Evolutionary conservation across 2,113 vertebrate species (phyloP).

Genomic region (Vulpes vulpes): DNA sequence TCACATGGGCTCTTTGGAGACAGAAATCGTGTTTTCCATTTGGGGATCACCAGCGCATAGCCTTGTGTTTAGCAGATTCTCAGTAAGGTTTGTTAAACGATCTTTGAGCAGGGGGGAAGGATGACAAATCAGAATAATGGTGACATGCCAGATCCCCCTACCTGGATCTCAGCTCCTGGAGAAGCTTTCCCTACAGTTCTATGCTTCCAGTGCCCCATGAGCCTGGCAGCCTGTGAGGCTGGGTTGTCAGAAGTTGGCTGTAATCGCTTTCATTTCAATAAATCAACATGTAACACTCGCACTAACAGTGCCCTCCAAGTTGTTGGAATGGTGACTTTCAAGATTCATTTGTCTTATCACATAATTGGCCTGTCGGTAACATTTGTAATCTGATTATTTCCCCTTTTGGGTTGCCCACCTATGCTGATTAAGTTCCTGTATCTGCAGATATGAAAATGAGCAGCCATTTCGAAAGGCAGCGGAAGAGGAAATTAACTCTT

Average conservation of each 20-base stretch:
- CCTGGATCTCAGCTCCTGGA: neutral
- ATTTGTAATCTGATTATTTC: constrained; percentile 26
- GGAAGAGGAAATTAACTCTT: constrained; percentile 95
- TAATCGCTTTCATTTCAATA: neutral
- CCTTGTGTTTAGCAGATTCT: neutral
- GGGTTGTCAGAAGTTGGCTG: neutral
- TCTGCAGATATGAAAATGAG: constrained; percentile 94
- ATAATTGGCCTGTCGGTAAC: constrained; percentile 47
- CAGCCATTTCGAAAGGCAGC: constrained; percentile 94
- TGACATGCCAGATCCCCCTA: neutral
- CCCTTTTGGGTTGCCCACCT: constrained; percentile 16
- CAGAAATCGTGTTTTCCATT: neutral
- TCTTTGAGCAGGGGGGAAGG: neutral
- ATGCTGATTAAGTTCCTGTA: constrained; percentile 41
- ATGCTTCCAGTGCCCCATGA: neutral
- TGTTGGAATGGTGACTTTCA: constrained; percentile 20
- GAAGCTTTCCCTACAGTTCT: neutral
- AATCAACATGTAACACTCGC: neutral
- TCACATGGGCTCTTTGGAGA: neutral
- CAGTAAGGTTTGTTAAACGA: neutral
- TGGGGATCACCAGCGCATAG: neutral
- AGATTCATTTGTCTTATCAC: constrained; percentile 35
- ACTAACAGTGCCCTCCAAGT: neutral
- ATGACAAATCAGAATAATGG: neutral
- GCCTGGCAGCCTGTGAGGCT: neutral